A percentile compares a stretch with the other conserved stretches of the same genome.
These are phyloP conservation scores for Threskiornis aethiopicus DNA, from an alignment of 2,797 vertebrate species.

Conservation along the genomic window DNA sequence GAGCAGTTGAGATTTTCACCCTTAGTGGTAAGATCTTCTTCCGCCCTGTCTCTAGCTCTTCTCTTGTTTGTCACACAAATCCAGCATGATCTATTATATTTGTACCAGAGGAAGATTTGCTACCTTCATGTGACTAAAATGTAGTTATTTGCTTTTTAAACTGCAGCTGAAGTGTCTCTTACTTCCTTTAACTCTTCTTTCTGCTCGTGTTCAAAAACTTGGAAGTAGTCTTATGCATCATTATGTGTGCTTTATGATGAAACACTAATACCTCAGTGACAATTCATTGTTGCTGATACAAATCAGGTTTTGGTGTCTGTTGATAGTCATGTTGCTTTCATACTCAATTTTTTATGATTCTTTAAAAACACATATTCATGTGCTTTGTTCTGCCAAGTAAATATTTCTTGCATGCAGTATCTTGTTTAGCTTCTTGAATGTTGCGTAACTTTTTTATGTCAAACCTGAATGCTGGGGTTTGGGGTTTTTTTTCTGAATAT, in stretches of 20 bases:
- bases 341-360: not conserved
- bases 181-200: not conserved
- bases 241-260: not conserved
- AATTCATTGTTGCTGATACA: not conserved
- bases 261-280: not conserved
- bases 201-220: not conserved
- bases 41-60: not conserved
- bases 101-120: not conserved
- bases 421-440: not conserved
- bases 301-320: not conserved
- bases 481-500: not conserved
- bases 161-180: not conserved
- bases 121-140: not conserved
- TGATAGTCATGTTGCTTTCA: not conserved
- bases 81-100: constrained; percentile 4
- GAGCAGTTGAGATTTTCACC: constrained; percentile 25
- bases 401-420: not conserved
- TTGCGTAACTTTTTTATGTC: not conserved
- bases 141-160: not conserved
- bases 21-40: constrained; percentile 31
- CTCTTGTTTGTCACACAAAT: not conserved
- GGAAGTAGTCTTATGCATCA: not conserved
- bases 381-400: not conserved
- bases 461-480: not conserved
- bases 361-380: not conserved